Evolutionary conservation across 64 coral and sea anemone species (phyloP).

Genomic region (Montipora foliosa): DNA sequence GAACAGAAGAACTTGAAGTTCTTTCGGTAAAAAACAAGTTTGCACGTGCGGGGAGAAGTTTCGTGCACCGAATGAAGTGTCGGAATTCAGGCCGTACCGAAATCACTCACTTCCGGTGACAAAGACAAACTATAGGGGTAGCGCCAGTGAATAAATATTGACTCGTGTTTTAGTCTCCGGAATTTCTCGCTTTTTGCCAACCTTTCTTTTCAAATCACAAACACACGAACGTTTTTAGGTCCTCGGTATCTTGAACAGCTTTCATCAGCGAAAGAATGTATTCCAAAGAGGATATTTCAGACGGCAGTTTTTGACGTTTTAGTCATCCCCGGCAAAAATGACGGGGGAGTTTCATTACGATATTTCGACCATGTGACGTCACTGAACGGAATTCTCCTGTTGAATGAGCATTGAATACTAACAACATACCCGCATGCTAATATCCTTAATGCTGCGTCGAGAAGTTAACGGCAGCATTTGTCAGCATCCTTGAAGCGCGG

Average conservation of each 20-base stretch:
- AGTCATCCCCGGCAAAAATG: slow-evolving; percentile 8
- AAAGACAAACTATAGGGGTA: slow-evolving; percentile 45
- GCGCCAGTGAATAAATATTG: slow-evolving; percentile 47
- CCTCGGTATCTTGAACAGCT: not conserved
- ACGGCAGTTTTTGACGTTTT: not conserved
- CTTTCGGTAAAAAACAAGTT: slow-evolving; percentile 8
- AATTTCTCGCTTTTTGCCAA: slow-evolving; percentile 37
- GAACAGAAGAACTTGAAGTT: not conserved
- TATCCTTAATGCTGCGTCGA: slow-evolving; percentile 60
- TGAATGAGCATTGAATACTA: slow-evolving; percentile 73
- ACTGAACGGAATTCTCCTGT: slow-evolving; percentile 80
- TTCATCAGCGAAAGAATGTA: not conserved
- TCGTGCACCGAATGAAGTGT: slow-evolving; percentile 17
- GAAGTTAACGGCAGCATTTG: slow-evolving; percentile 62
- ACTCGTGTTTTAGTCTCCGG: slow-evolving; percentile 11
- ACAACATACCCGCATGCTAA: slow-evolving; percentile 56
- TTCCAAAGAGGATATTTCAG: not conserved
- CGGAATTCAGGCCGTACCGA: slow-evolving; percentile 24
- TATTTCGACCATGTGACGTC: slow-evolving; percentile 73
- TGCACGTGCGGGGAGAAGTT: slow-evolving; percentile 40
- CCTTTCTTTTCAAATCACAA: not conserved
- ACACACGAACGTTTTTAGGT: not conserved
- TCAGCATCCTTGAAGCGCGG: slow-evolving; percentile 32
- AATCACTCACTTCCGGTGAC: slow-evolving; percentile 43
- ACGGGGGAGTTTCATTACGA: slow-evolving; percentile 61